These are phyloP conservation scores for Dinothrombium tinctorium DNA, from an alignment of 1,140 invertebrate genomes.

Conservation along the genomic window DNA sequence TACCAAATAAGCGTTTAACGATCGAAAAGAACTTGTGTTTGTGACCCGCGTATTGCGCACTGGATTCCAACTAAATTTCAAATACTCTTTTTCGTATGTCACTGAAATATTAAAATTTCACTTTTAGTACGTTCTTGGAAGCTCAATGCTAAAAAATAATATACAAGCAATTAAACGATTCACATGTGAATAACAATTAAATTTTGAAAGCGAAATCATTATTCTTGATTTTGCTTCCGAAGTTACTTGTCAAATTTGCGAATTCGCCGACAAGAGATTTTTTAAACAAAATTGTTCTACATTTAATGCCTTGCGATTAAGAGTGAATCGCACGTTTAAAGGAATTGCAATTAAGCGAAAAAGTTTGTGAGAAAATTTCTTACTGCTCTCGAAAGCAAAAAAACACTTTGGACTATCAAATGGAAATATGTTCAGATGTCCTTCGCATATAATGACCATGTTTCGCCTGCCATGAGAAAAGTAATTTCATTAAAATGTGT, in stretches of 20 bases:
- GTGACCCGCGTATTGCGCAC: constrained; percentile 13
- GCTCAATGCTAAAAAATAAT: no score
- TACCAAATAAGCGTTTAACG: constrained; percentile 72
- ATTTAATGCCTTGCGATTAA: no score
- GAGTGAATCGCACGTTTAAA: no score
- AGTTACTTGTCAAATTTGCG: no score
- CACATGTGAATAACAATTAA: no score
- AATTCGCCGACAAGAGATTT: no score
- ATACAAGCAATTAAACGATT: no score
- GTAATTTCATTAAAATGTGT: not conserved
- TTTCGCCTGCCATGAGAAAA: constrained; percentile 32
- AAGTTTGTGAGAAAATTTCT: constrained; percentile 4
- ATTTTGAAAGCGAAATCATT: no score
- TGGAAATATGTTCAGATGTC: constrained; percentile 73
- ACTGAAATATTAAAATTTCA: constrained; percentile 12
- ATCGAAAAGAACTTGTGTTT: constrained; percentile 38
- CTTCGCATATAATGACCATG: constrained; percentile 71
- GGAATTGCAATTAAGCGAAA: no score
- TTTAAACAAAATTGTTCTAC: no score
- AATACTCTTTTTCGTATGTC: constrained; percentile 13
- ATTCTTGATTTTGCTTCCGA: no score
- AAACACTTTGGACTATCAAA: constrained; percentile 82
- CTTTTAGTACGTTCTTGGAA: no score
- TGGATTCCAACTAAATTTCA: constrained; percentile 13
- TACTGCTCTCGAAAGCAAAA: constrained; percentile 52